Conservation (phyloP, 1,140 invertebrate species). For the Solenopsis fugax region DNA sequence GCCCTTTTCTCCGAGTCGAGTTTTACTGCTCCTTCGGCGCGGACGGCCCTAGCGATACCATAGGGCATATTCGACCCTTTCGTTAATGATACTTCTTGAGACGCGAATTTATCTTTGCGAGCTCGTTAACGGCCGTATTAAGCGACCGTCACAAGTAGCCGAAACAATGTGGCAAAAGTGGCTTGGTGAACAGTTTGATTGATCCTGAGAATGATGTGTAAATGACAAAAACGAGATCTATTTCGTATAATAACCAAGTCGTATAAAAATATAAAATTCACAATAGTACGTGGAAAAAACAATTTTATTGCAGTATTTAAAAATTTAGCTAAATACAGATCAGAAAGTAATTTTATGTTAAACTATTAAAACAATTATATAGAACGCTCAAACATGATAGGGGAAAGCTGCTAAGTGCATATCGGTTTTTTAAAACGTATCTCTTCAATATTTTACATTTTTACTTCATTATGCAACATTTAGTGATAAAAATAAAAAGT, state of each 20-base stretch:
- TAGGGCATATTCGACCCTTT: conserved; percentile 65
- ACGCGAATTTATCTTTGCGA: conserved; percentile 56
- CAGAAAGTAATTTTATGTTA: too few relatives aligned
- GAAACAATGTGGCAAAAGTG: conserved; percentile 30
- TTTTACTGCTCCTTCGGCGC: conserved; percentile 41
- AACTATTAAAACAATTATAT: too few relatives aligned
- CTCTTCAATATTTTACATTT: too few relatives aligned
- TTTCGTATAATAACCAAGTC: background rate
- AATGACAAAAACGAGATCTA: background rate
- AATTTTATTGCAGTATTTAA: too few relatives aligned
- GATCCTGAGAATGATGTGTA: background rate
- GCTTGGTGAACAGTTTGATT: background rate
- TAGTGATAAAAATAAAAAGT: too few relatives aligned
- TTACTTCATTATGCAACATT: too few relatives aligned
- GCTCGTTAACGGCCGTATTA: conserved; percentile 41
- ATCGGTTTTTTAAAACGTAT: too few relatives aligned
- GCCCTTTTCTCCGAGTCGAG: conserved; percentile 15
- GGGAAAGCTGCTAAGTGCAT: too few relatives aligned
- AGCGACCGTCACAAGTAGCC: background rate
- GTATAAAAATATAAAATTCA: background rate
- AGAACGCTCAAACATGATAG: too few relatives aligned
- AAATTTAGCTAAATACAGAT: too few relatives aligned
- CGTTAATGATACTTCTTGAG: conserved; percentile 65
- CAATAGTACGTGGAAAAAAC: background rate
- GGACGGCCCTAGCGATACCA: conserved; percentile 3